Conservation (phyloP, 2,888 invertebrate species). For the Melipona beecheii region DNA sequence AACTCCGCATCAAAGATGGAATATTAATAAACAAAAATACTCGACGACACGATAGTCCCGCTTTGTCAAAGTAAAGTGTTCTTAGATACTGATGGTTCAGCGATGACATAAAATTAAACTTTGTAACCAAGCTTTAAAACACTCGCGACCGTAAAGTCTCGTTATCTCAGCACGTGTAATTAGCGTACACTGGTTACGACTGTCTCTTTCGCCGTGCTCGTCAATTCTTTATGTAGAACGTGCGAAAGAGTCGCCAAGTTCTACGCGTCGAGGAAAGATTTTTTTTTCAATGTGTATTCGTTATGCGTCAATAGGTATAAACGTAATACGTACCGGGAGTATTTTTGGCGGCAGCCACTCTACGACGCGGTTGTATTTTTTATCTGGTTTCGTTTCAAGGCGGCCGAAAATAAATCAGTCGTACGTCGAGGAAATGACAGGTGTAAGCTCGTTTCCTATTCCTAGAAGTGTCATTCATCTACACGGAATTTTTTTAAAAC, state of each 20-base stretch:
- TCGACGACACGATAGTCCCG: not conserved
- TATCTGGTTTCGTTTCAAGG: slow-evolving; percentile 42
- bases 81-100: slow-evolving; percentile 14
- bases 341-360: slow-evolving; percentile 50
- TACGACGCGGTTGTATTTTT: slow-evolving; percentile 35
- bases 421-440: slow-evolving; percentile 9
- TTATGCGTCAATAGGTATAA: not conserved
- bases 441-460: slow-evolving; percentile 13
- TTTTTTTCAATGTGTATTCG: slow-evolving; percentile 8
- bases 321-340: not conserved
- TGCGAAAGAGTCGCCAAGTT: not conserved
- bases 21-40: not conserved
- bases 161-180: slow-evolving; percentile 60
- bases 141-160: slow-evolving; percentile 36
- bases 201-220: not conserved
- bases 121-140: slow-evolving; percentile 1
- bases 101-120: slow-evolving; percentile 3
- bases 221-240: not conserved
- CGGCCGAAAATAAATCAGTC: slow-evolving; percentile 27
- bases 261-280: not conserved
- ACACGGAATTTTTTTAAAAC: not conserved
- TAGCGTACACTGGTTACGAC: slow-evolving; percentile 10
- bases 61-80: not conserved
- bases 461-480: not conserved
- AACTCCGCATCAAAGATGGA: not conserved